Base-by-base conservation (phyloP, 2,888 invertebrate species). In the Drosophila anomelani region DNA sequence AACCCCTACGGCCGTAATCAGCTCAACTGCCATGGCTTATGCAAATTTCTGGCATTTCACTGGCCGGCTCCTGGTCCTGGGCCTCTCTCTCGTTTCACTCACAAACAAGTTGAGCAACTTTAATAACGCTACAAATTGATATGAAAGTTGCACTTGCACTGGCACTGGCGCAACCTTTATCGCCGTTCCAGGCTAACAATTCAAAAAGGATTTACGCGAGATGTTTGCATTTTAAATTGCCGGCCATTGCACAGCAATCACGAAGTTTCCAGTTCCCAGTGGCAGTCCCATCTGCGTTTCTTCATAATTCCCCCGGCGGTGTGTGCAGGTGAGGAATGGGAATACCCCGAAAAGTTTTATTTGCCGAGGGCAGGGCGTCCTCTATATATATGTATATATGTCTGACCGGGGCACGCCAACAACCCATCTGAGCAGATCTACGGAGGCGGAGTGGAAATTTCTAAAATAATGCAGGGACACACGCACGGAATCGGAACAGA, bases 211-310 rank as follows among this genome's bases (percentile, higher is more conserved):
- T 56, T 72, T 61, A 72, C 61, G 49, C 55, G 49, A 61, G 49
- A 61, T 71, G 72, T 71, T 71, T 72, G 55, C 71, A 71, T 70
- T 70, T 70, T 43, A 70, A 70, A 70, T 70, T 70, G 70, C 47
- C 47, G 58, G 34, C 23, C 59, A 59, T 72, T 60, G 71, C 54
- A 68, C 38, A 43, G 71, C 61, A 71, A 71, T 71, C 71, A 71
- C 38, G 34, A 55, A 51, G 43, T 29, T 61, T 26, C 38, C 73
- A 55, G 41, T 49, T 51, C 38, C 55, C 51, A 47, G 29, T 29
- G 15, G n/a, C 47, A 51, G 49, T 61, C 29, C 49, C 55, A 61
- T 39, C 51, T 56, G 54, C 20, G 55, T 61, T 54, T 61, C 71
- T 61, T 71, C 72, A 61, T 72, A 71, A 61, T 61, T 61, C 71